These are phyloP conservation scores for Semnopithecus entellus DNA, from an alignment of 2,113 vertebrate species.

Conservation along the genomic window DNA sequence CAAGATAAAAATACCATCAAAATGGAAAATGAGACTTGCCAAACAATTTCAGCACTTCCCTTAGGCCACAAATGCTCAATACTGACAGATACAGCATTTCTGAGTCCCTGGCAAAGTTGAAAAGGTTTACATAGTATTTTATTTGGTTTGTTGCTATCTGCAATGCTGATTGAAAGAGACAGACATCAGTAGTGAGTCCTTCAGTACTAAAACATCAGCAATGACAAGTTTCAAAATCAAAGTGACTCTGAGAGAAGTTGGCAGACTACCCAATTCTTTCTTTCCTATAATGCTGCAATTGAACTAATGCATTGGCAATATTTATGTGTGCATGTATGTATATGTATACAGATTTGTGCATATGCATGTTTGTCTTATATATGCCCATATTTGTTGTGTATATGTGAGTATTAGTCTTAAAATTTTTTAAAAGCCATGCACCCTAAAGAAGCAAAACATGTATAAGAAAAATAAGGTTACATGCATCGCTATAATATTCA, in stretches of 20 bases:
- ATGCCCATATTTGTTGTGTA: background rate
- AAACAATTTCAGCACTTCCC: conserved; percentile 26
- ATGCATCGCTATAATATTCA: background rate
- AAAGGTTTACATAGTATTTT: background rate
- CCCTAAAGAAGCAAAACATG: background rate
- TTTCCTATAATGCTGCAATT: background rate
- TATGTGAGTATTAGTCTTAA: background rate
- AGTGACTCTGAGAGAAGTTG: background rate
- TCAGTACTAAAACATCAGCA: background rate
- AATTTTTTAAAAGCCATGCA: background rate
- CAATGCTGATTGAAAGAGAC: conserved; percentile 6
- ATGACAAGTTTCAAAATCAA: background rate
- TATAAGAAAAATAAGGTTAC: background rate
- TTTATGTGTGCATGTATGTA: no score
- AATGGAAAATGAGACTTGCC: conserved; percentile 46
- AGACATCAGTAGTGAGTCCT: background rate
- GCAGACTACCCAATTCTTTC: background rate
- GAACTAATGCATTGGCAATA: background rate
- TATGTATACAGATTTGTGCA: background rate
- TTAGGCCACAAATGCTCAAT: background rate
- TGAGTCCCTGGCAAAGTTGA: background rate
- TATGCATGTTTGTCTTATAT: no score
- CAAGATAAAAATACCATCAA: conserved; percentile 64
- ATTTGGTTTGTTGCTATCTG: background rate
- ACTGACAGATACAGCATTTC: conserved; percentile 18